Percentiles rank a stretch among this genome's conserved stretches.
Conservation (phyloP, 2,888 invertebrate species). For the Leistus spinibarbis region DNA sequence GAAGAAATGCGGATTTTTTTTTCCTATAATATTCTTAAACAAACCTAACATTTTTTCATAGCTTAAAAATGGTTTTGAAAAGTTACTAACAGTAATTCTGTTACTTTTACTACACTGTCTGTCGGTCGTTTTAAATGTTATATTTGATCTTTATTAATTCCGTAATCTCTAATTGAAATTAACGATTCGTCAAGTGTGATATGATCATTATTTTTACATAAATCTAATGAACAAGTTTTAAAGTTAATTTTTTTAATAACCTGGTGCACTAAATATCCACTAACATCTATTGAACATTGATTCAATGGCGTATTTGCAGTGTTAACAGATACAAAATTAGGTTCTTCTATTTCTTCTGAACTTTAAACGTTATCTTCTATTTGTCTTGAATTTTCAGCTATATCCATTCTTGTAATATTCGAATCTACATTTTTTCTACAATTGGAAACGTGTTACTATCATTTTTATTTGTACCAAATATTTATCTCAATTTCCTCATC, state of each 20-base stretch:
- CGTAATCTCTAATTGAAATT: constrained; percentile 1
- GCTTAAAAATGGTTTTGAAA: background rate
- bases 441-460: background rate
- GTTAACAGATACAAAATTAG: too few species aligned
- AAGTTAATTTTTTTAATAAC: constrained; percentile 3
- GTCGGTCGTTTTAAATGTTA: background rate
- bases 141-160: background rate
- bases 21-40: too few species aligned
- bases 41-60: background rate
- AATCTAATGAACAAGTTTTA: background rate
- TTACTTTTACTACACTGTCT: background rate
- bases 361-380: background rate
- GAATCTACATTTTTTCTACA: background rate
- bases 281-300: background rate
- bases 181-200: constrained; percentile 2
- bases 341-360: too few species aligned
- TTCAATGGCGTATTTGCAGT: background rate
- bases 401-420: background rate
- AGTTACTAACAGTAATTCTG: background rate
- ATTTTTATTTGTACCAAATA: background rate
- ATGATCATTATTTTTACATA: constrained; percentile 2
- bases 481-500: background rate
- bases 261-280: constrained; percentile 9
- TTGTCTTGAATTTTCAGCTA: background rate
- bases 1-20: too few species aligned